Conservation (phyloP, 53 echinoderm and acorn worm genomes). For the Temnopleurus reevesii region DNA sequence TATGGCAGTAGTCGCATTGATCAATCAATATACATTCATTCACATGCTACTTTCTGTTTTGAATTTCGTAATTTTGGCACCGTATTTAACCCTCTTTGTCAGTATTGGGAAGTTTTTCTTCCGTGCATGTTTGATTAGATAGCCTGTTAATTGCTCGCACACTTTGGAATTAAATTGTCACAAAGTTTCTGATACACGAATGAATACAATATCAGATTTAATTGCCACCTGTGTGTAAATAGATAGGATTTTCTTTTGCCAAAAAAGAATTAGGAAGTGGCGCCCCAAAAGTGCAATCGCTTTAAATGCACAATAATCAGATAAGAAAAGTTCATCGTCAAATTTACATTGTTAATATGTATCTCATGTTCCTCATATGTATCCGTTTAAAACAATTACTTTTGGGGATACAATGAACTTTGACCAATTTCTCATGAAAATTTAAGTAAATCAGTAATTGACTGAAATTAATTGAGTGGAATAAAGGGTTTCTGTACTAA, state of each 20-base stretch:
- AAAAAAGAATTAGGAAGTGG: not conserved
- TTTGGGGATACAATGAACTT: not conserved
- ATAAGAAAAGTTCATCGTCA: constrained; percentile 17
- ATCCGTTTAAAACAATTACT: constrained; percentile 4
- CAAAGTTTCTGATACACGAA: not conserved
- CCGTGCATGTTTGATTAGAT: constrained; percentile 23
- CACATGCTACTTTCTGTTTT: not conserved
- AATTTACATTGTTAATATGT: not conserved
- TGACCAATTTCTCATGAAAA: not conserved
- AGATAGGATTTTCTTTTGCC: not conserved
- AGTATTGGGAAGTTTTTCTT: not conserved
- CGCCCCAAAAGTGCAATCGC: not conserved
- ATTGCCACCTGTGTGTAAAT: not conserved
- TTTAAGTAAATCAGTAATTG: too few species aligned
- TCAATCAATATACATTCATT: not conserved
- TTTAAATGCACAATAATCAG: not conserved
- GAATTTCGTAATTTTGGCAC: not conserved
- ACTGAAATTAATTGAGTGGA: too few species aligned
- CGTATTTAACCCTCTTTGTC: not conserved
- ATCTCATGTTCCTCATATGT: not conserved
- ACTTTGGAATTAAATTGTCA: not conserved
- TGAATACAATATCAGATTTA: not conserved
- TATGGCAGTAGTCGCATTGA: too few species aligned
- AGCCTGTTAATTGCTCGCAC: not conserved
- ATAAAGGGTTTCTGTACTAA: too few species aligned